Percentiles rank a stretch among this genome's conserved stretches.
Evolutionary conservation across 92 coral and sea anemone genomes (phyloP).

Genomic region (Umimayanthus kanabou): DNA sequence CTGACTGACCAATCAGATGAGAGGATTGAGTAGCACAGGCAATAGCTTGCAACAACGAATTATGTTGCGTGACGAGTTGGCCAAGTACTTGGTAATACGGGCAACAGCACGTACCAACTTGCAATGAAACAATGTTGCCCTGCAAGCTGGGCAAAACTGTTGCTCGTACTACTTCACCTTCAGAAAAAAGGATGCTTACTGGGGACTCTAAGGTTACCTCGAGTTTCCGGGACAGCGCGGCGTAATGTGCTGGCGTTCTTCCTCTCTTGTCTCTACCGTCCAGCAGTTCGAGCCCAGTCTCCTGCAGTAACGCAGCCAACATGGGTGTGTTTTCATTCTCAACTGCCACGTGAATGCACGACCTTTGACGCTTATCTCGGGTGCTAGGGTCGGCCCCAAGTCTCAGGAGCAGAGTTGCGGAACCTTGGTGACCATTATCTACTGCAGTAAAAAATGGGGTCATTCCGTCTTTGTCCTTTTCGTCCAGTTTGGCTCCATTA

Average conservation of each 20-base stretch:
- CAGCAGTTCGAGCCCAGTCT: slow-evolving; percentile 44
- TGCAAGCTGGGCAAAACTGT: no score
- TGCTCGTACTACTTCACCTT: no score
- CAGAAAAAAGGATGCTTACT: no score
- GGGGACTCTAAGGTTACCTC: slow-evolving; percentile 38
- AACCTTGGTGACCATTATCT: slow-evolving; percentile 54
- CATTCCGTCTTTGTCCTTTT: slow-evolving; percentile 52
- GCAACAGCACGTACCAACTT: no score
- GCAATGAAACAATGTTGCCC: no score
- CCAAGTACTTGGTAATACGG: no score
- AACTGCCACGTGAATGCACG: slow-evolving; percentile 71
- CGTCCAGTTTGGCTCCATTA: slow-evolving; percentile 44
- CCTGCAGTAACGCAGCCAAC: slow-evolving; percentile 46
- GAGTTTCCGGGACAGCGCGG: slow-evolving; percentile 51
- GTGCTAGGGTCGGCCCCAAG: slow-evolving; percentile 61
- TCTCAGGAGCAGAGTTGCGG: slow-evolving; percentile 58
- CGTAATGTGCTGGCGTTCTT: slow-evolving; percentile 73
- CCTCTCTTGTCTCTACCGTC: slow-evolving; percentile 59
- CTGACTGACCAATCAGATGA: no score
- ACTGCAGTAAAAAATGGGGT: slow-evolving; percentile 71
- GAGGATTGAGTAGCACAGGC: no score
- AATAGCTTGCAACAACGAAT: no score
- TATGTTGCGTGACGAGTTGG: no score
- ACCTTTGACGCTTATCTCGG: slow-evolving; percentile 62
- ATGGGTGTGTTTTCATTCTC: slow-evolving; percentile 48